Conservation (phyloP, 2,888 invertebrate species). For the Sarcophaga carnaria region DNA sequence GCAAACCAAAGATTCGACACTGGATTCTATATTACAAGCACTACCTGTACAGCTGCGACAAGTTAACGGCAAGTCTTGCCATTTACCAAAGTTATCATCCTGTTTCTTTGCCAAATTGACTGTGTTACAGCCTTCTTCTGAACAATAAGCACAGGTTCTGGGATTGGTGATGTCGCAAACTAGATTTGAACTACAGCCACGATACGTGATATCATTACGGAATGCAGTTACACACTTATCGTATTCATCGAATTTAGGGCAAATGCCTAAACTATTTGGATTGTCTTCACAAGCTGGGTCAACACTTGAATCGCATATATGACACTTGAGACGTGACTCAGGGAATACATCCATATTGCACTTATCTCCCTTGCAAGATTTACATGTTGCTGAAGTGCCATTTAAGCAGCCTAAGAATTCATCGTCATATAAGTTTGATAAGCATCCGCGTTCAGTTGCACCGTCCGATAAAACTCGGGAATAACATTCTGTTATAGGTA, state of each 20-base stretch:
- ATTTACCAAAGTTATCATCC: conserved; percentile 78
- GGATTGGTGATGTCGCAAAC: conserved; percentile 73
- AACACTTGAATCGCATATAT: conserved; percentile 75
- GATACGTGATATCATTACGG: conserved; percentile 73
- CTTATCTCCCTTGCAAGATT: conserved; percentile 72
- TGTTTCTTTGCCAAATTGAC: conserved; percentile 71
- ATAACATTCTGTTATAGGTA: conserved; percentile 77
- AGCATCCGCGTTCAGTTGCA: conserved; percentile 78
- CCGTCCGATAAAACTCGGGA: conserved; percentile 76
- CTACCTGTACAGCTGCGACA: conserved; percentile 74
- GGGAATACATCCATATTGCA: conserved; percentile 77
- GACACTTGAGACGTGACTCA: conserved; percentile 73
- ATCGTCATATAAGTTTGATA: conserved; percentile 75
- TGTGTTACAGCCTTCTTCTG: conserved; percentile 75
- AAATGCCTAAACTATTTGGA: conserved; percentile 74
- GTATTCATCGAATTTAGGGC: conserved; percentile 72
- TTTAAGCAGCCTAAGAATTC: conserved; percentile 76
- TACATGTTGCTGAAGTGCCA: conserved; percentile 74
- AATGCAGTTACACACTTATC: conserved; percentile 77
- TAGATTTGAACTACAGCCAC: conserved; percentile 75
- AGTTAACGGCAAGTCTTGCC: conserved; percentile 79
- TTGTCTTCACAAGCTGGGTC: conserved; percentile 72
- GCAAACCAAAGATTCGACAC: conserved; percentile 68
- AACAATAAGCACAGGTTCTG: conserved; percentile 73
- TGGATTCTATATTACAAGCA: conserved; percentile 68